phyloP scores from a whole-genome alignment of 1,140 invertebrate genomes.

The Drosophila punjabiensis region DNA sequence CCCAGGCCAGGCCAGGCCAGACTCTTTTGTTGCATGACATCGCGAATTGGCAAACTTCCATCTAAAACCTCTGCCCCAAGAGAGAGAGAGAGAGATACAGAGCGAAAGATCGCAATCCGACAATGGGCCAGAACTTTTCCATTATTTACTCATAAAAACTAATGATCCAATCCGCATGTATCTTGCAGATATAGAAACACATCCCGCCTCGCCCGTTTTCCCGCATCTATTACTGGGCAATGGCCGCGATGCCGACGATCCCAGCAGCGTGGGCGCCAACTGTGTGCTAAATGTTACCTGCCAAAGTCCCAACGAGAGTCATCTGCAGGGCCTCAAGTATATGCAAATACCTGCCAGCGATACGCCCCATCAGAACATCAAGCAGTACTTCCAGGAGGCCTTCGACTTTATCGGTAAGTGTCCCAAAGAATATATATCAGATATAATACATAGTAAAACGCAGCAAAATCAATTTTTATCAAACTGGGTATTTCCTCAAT shows the following conservation, averaged over 20 bases:
- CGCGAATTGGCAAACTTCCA: slow-evolving; percentile 71
- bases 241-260: slow-evolving; percentile 92
- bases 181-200: slow-evolving; percentile 89
- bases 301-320: slow-evolving; percentile 90
- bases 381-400: slow-evolving; percentile 96
- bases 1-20: slow-evolving; percentile 27
- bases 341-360: slow-evolving; percentile 94
- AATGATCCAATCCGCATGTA: slow-evolving; percentile 53
- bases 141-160: slow-evolving; percentile 59
- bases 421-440: background rate
- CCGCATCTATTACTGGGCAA: slow-evolving; percentile 96
- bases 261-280: slow-evolving; percentile 90
- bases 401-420: slow-evolving; percentile 95
- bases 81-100: slow-evolving; percentile 6
- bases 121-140: slow-evolving; percentile 55
- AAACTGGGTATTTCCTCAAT: slow-evolving; percentile 8
- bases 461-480: background rate
- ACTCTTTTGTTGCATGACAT: slow-evolving; percentile 81
- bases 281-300: slow-evolving; percentile 94
- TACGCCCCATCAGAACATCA: slow-evolving; percentile 95
- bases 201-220: slow-evolving; percentile 92
- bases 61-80: slow-evolving; percentile 3
- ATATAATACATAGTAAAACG: background rate
- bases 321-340: slow-evolving; percentile 91
- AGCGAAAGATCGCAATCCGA: slow-evolving; percentile 36